Evolutionary conservation across 1,140 invertebrate genomes (phyloP), one percentile per base, ranked within the genome.

Genomic region (Capitella teleta): DNA sequence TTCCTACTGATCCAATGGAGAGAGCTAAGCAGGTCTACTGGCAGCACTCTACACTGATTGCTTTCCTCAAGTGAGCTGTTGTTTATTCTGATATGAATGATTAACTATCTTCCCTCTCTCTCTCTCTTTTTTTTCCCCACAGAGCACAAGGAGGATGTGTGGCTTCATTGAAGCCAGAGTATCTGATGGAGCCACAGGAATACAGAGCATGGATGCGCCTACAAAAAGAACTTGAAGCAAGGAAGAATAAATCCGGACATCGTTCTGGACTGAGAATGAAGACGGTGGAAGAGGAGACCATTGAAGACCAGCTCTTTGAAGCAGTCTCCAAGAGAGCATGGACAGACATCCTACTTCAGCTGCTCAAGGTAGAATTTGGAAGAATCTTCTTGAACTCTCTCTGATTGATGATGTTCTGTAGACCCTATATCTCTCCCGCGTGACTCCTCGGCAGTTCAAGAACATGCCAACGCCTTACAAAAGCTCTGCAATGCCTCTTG

Each of bases 121-220:
- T 14, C 19, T 14, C 21, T 8, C 21, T 42, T 14, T 14, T 10
- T 8, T 8, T 42, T 16, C 18, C 5, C 47, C 53, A 19, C 45
- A 72, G 71, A 41, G 68, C 61, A 50, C 67, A 73, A 47, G 69
- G 71, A 42, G 70, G 57, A 1, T 66, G 64, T 60, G 59, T 71
- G 14, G 62, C 68, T 14, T 59, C 64, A 28, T 57, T 73, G 8
- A 62, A 62, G 18, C 67, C 71, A 21, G 70, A 73, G 51, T 68
- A 72, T 58, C 58, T 73, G 34, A 67, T 73, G 65, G 60, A 63
- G 19, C 56, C 56, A 12, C 46, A 58, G 4, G 68, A 72, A 36
- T 73, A 64, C 54, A 56, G 60, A 16, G 44, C 61, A n/a, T 73
- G 70, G 70, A 58, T 63, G 37, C 56, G 59, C 42, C 54, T 70